Base-by-base conservation (phyloP, 2,113 vertebrate genomes). In the Conger conger region DNA sequence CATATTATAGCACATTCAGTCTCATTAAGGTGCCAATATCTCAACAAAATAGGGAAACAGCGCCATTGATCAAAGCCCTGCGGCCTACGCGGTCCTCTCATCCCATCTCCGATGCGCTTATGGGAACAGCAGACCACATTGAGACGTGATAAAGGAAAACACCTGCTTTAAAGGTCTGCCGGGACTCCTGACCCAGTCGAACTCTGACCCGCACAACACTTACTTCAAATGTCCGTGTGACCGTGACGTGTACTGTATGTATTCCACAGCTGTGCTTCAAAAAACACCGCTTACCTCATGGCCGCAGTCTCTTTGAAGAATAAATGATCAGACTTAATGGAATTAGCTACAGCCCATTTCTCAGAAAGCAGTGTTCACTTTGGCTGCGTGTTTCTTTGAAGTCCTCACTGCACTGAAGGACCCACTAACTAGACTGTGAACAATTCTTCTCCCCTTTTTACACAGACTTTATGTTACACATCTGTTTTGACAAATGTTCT, bases 191-290 rank as follows among this genome's bases (percentile, higher is more conserved):
- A 89, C 90, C 84, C 84, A 77, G 91, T 93, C 93, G 89, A 88
- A 88, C 93, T 90, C 82, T 92, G 91, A 93, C 93, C 91, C 89
- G 40, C 87, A 83, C 86, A 89, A 90, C 88, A 91, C 68, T 50
- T 81, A 90, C 91, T 92, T 92, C 91, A 93, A 93, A 93, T 91
- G 68, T 81, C 57, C 7, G n/a, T 20, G 85, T 42, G 81, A 63
- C 76, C 17, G 76, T 87, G 90, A 89, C 88, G 86, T 88, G 79
- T 54, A 87, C 84, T 86, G 63, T 81, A 82, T 38, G 80, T 53
- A 82, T 84, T 76, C 76, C 83, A 76, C 92, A 92, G 91, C 91
- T 93, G 90, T 83, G 88, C 87, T 88, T 86, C 90, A 83, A 84
- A 87, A 82, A 63, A 87, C 88, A 82, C 79, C 87, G 84, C 78